Percentiles rank a stretch among this genome's conserved stretches.
Conservation (phyloP, 2,113 vertebrate genomes). For the Phylloscopus trochilus region DNA sequence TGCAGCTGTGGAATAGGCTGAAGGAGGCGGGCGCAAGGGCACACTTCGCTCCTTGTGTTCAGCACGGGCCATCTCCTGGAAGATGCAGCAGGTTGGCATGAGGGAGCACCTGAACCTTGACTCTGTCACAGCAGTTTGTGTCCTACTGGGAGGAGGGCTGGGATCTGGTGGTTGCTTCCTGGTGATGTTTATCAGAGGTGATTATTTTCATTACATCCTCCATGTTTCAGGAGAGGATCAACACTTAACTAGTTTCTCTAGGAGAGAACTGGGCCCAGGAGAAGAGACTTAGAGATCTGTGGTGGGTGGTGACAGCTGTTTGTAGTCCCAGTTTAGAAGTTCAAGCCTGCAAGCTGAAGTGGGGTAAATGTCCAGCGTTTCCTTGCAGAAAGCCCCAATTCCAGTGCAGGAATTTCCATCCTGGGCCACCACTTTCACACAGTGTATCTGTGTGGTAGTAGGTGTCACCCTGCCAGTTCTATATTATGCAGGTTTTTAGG, state of each 20-base stretch:
- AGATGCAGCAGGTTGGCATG: not conserved
- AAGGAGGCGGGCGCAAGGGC: not conserved
- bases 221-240: not conserved
- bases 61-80: fast-evolving
- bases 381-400: not conserved
- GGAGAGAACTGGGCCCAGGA: not conserved
- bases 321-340: not conserved
- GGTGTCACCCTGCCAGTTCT: not conserved
- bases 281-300: not conserved
- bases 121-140: not conserved
- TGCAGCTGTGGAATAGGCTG: not conserved
- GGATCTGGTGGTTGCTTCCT: not conserved
- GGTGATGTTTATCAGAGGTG: not conserved
- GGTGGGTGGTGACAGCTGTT: not conserved
- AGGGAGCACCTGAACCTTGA: not conserved
- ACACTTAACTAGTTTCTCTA: not conserved
- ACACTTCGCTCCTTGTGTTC: fast-evolving
- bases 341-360: not conserved
- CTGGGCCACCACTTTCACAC: too few species aligned
- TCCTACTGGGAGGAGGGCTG: not conserved
- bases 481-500: not conserved
- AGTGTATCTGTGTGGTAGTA: fast-evolving
- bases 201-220: not conserved
- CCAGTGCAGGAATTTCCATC: not conserved
- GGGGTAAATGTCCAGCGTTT: not conserved